Base-by-base conservation (phyloP, 2,888 invertebrate genomes). In the Aphodius sticticus region DNA sequence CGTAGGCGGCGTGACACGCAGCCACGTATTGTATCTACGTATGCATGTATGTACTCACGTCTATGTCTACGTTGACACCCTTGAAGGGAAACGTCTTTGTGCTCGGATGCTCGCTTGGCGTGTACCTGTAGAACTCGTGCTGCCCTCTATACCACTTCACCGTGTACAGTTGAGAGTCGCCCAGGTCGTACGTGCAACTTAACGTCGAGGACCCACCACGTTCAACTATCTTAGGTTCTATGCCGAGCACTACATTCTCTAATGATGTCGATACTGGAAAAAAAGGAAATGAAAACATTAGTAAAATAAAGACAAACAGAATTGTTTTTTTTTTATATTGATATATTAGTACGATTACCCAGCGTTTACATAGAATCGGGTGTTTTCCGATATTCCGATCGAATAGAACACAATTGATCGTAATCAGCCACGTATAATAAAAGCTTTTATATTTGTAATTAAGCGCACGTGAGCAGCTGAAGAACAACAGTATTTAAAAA, bases 121-220 rank as follows among this genome's bases (percentile, higher is more conserved):
- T 94, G 87, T 92, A 96, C 85, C 96, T 92, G 90, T 95, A 96
- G 90, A 96, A 96, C 90, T 96, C 96, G 85, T 94, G 92, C 86
- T 91, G 93, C 12, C 96, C 96, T 77, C 96, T 91, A 89, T 96
- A 96, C 94, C 96, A 96, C 90, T 96, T 96, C 81, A 96, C 95
- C 6, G 96, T 93, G 89, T 96, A 96, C 36, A 96, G 91, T 0
- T 94, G 94, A 0, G 93, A 93, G 0, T 93, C 93, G 85, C 95
- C 93, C 89, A 96, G 91, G 87, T 96, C 94, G 85, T 96, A 94
- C 83, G 93, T 91, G 89, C 96, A 96, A 77, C 92, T 91, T 72
- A 96, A 90, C 6, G 93, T 92, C 7, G 93, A 95, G 83, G 93
- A 92, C 76, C 93, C 92, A 3, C 95, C 95, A 78, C 92, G 91